Conservation (phyloP, 1,140 invertebrate species). For the Hycleus phaleratus region DNA sequence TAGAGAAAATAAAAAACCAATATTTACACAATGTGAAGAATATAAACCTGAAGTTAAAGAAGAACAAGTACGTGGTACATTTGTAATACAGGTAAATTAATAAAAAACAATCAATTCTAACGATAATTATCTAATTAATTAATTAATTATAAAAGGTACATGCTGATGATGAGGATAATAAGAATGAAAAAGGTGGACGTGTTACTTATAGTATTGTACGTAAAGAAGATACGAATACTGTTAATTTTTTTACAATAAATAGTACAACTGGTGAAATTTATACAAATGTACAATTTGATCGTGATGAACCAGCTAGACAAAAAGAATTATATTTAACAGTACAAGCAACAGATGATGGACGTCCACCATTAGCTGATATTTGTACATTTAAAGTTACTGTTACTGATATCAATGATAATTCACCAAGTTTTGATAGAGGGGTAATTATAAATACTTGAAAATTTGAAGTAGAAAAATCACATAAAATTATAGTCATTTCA, state of each 20-base stretch:
- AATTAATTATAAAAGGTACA: background rate
- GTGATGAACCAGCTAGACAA: slow-evolving; percentile 77
- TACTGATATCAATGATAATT: slow-evolving; percentile 81
- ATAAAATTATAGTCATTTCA: too few relatives aligned
- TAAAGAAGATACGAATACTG: slow-evolving; percentile 55
- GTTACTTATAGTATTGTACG: slow-evolving; percentile 74
- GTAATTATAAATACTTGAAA: slow-evolving; percentile 6
- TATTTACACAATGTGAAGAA: slow-evolving; percentile 61
- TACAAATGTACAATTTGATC: slow-evolving; percentile 67
- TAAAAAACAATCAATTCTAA: too few relatives aligned
- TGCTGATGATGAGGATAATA: too few relatives aligned
- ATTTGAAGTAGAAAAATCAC: background rate
- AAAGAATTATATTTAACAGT: slow-evolving; percentile 75
- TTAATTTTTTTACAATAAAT: slow-evolving; percentile 71
- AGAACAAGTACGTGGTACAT: slow-evolving; percentile 52
- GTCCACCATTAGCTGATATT: slow-evolving; percentile 72
- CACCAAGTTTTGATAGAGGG: slow-evolving; percentile 78
- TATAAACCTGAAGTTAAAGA: slow-evolving; percentile 63
- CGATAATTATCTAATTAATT: too few relatives aligned
- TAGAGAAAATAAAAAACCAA: slow-evolving; percentile 59
- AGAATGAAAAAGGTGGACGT: slow-evolving; percentile 50
- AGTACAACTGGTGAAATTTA: slow-evolving; percentile 63
- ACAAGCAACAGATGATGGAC: slow-evolving; percentile 78
- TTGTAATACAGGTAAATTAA: slow-evolving; percentile 52
- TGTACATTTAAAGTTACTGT: slow-evolving; percentile 84